phyloP scores from a whole-genome alignment of 2,888 invertebrate species.

The Allolobophora icterica region DNA sequence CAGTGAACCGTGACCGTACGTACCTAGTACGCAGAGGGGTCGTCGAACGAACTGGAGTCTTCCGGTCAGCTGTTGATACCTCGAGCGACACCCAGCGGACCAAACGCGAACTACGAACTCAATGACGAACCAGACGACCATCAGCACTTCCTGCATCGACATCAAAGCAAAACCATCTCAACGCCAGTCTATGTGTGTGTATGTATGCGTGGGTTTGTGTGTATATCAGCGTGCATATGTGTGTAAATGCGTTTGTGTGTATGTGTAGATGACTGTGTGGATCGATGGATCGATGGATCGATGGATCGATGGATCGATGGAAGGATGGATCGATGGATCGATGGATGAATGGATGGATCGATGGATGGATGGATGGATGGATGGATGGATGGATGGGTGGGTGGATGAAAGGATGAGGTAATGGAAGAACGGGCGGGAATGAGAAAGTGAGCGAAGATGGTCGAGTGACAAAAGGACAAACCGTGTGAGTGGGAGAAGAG shows the following conservation, averaged over 20 bases:
- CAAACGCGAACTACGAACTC: constrained; percentile 87
- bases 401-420: no score
- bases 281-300: not conserved
- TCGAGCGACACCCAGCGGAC: constrained; percentile 91
- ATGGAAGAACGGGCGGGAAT: not conserved
- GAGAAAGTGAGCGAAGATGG: not conserved
- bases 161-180: not conserved
- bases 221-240: no score
- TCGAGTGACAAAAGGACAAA: not conserved
- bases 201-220: no score
- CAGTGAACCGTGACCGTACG: not conserved
- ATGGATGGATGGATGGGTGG: no score
- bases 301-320: not conserved
- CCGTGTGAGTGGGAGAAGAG: not conserved
- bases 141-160: constrained; percentile 76
- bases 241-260: no score
- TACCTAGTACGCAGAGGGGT: constrained; percentile 92
- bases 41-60: constrained; percentile 86
- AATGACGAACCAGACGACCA: constrained; percentile 87
- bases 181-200: not conserved
- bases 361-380: not conserved
- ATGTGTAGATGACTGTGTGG: no score
- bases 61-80: constrained; percentile 87
- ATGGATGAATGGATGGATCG: not conserved
- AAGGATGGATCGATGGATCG: not conserved